Base-by-base conservation (phyloP, 2,797 vertebrate species). In the Hydrolagus colliei region DNA sequence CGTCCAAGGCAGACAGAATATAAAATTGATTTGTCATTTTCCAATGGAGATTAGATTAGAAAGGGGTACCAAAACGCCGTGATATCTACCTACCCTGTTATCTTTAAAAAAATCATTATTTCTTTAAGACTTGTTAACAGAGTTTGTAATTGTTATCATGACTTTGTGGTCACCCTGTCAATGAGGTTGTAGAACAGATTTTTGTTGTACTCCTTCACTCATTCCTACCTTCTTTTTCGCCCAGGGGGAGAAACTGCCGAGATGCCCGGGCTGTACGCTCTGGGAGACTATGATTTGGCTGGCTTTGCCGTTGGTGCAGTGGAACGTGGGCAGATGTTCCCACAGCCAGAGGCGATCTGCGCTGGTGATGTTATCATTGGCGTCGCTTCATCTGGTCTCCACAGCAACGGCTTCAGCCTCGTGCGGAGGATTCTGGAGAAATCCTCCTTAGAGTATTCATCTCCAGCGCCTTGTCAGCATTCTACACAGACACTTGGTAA, bases 321-420 rank as follows among this genome's bases (percentile, higher is more conserved):
- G 90, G 98, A 99, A 87, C 90, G 96, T 0, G 92, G 91, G 0
- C 89, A 93, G 61, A 89, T 97, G 88, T 94, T 99, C 79, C 98
- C 98, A 35, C 89, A 92, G 87, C 89, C 97, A 76, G 92, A 91
- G 14, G 95, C 92, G 90, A 95, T 99, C 87, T 0, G 86, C 0
- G 94, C 95, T 75, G 97, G 95, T 0, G 97, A 99, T 8, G 18
- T 93, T 73, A 86, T 99, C 86, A 91, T 99, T 1, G 98, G 97
- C 0, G 87, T 99, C 62, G 94, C 96, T 12, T 98, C 98, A 9
- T 99, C 97, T 0, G 98, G 98, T 0, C 87, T 99, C 32, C 98
- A 99, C 90, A 99, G 98, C 93, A 99, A 99, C 1, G 98, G 98
- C 52, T 99, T 96, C 90, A 99, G 97, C 88, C 94, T 99, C 22